Evolutionary conservation across 2,888 invertebrate species (phyloP).

Genomic region (Tiliacea aurago): DNA sequence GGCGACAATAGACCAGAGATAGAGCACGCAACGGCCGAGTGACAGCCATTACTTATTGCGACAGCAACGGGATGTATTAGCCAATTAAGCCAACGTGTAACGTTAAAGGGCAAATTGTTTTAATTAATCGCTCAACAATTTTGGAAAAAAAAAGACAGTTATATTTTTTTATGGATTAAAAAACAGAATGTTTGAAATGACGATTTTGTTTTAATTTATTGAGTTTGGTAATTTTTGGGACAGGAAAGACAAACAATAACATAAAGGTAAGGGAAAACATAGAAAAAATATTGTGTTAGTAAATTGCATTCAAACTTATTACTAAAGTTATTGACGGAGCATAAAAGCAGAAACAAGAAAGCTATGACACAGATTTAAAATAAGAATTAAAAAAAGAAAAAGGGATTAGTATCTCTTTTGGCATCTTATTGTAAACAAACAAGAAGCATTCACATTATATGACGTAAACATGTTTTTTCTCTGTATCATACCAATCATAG

Average conservation of each 20-base stretch:
- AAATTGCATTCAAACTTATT: conserved; percentile 55
- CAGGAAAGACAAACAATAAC: conserved; percentile 74
- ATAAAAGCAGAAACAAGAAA: conserved; percentile 29
- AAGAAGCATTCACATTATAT: conserved; percentile 7
- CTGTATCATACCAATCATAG: conserved; percentile 32
- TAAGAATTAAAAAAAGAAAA: not conserved
- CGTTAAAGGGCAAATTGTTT: conserved; percentile 76
- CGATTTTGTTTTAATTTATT: not conserved
- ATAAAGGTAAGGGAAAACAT: conserved; percentile 69
- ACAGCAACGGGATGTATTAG: conserved; percentile 78
- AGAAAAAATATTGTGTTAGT: conserved; percentile 79
- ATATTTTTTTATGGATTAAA: not conserved
- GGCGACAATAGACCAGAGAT: conserved; percentile 70
- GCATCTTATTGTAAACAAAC: conserved; percentile 25
- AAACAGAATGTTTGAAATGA: no score
- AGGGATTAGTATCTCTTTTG: not conserved
- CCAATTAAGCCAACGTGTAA: conserved; percentile 78
- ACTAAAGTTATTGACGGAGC: conserved; percentile 57
- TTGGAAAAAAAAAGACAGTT: not conserved
- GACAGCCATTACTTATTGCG: conserved; percentile 69
- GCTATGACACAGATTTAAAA: conserved; percentile 21
- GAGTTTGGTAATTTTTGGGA: not conserved
- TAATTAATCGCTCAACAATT: conserved; percentile 69
- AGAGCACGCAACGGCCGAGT: conserved; percentile 80
- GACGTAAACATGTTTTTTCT: not conserved